A percentile compares a stretch with the other conserved stretches of the same genome.
phyloP scores from a whole-genome alignment of 2,888 invertebrate species.

The Zootermopsis nevadensis region DNA sequence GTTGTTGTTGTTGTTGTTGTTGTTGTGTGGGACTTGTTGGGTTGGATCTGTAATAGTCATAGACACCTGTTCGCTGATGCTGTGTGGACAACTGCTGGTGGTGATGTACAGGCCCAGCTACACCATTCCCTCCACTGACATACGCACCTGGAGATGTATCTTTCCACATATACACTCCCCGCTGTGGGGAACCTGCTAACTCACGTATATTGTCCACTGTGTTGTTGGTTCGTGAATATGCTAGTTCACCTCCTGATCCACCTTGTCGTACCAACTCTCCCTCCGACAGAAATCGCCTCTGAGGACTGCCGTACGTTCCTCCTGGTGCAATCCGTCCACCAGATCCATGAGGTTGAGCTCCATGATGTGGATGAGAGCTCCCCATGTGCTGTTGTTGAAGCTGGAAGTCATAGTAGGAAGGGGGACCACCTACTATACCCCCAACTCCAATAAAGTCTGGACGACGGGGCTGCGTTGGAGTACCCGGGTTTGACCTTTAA shows the following conservation, averaged over 20 bases:
- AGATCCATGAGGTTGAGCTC: conserved; percentile 42
- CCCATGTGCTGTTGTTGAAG: conserved; percentile 58
- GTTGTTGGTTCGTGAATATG: conserved; percentile 76
- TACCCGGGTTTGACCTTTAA: conserved; percentile 89
- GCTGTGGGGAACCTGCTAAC: conserved; percentile 87
- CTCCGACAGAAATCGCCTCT: conserved; percentile 83
- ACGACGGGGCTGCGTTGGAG: conserved; percentile 88
- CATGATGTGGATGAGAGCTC: conserved; percentile 58
- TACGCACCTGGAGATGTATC: conserved; percentile 78
- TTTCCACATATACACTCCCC: conserved; percentile 84
- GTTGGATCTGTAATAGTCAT: conserved; percentile 75
- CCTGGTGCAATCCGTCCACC: conserved; percentile 39
- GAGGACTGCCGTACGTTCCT: conserved; percentile 70
- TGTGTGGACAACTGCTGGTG: conserved; percentile 56
- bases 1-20: conserved; percentile 61
- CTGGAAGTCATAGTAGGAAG: conserved; percentile 62
- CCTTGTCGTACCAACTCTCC: conserved; percentile 77
- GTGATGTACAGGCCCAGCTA: conserved; percentile 48
- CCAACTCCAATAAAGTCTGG: conserved; percentile 87
- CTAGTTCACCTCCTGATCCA: conserved; percentile 69
- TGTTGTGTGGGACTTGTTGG: conserved; percentile 79
- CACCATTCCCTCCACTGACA: conserved; percentile 62
- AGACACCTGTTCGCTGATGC: conserved; percentile 54
- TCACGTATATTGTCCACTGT: conserved; percentile 89
- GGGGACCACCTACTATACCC: conserved; percentile 56